Evolutionary conservation across 2,113 vertebrate species (phyloP).

Genomic region (Pelmatolapia mariae): DNA sequence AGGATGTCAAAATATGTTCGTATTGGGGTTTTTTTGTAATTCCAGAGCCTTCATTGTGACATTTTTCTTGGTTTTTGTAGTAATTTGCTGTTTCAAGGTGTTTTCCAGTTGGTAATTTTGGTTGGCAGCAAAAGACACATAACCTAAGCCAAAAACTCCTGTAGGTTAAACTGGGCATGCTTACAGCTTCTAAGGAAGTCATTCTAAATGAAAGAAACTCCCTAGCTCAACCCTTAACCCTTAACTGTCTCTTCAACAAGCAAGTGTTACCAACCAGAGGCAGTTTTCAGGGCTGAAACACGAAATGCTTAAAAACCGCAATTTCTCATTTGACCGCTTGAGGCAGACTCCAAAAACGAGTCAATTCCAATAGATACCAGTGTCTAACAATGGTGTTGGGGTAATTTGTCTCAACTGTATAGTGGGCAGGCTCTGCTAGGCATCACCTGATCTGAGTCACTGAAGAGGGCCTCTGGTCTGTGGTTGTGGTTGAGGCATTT

Average conservation of each 20-base stretch:
- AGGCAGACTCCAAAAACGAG: not conserved
- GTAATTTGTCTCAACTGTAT: not conserved
- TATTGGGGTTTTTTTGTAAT: rapidly evolving
- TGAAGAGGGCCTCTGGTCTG: not conserved
- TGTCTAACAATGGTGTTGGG: not conserved
- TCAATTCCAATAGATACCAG: not conserved
- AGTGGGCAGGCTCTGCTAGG: not conserved
- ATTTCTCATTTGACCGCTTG: not conserved
- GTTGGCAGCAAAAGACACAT: not conserved
- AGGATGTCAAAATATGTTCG: not conserved
- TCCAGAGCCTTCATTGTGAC: not conserved
- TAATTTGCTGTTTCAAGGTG: not conserved
- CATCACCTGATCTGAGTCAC: not conserved
- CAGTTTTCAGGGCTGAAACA: not conserved
- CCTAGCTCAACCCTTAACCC: not conserved
- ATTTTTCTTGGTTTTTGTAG: not conserved
- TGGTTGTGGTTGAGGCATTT: not conserved
- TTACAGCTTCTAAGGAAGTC: not conserved
- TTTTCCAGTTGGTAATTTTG: not conserved
- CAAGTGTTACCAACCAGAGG: not conserved
- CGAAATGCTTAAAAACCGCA: not conserved
- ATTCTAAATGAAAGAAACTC: not conserved
- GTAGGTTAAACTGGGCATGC: not conserved
- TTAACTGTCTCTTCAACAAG: not conserved
- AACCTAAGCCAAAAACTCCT: not conserved